Evolutionary conservation across 2,113 vertebrate genomes (phyloP).

Genomic region (Taxidea taxus): DNA sequence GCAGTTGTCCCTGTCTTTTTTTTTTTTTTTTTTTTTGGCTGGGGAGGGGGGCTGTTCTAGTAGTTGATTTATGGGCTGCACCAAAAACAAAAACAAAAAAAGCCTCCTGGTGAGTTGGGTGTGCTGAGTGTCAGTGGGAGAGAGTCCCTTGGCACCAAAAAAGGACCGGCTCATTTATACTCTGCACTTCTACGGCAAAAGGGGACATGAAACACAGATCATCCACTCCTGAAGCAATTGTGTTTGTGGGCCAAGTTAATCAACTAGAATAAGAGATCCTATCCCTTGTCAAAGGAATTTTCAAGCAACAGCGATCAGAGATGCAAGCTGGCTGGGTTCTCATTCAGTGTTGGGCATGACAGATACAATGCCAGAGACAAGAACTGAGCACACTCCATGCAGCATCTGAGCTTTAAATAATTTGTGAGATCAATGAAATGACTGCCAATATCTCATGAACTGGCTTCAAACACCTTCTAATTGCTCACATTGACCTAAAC

Average conservation of each 20-base stretch:
- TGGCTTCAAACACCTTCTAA: not conserved
- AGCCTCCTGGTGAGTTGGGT: not conserved
- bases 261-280: not conserved
- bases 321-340: not conserved
- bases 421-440: not conserved
- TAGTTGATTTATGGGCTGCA: not conserved
- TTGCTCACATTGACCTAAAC: not conserved
- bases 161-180: not conserved
- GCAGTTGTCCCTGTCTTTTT: too few relatives aligned
- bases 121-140: not conserved
- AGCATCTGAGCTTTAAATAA: not conserved
- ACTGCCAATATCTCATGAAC: not conserved
- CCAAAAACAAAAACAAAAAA: not conserved
- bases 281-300: not conserved
- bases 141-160: not conserved
- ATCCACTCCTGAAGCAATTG: not conserved
- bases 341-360: not conserved
- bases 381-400: not conserved
- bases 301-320: not conserved
- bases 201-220: not conserved
- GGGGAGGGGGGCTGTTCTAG: too few relatives aligned
- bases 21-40: too few relatives aligned
- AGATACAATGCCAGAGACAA: not conserved
- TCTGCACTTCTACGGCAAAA: not conserved
- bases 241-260: not conserved